Percentiles rank a stretch among this genome's conserved stretches.
phyloP scores from a whole-genome alignment of 2,888 invertebrate species.

The Meliscaeva auricollis region DNA sequence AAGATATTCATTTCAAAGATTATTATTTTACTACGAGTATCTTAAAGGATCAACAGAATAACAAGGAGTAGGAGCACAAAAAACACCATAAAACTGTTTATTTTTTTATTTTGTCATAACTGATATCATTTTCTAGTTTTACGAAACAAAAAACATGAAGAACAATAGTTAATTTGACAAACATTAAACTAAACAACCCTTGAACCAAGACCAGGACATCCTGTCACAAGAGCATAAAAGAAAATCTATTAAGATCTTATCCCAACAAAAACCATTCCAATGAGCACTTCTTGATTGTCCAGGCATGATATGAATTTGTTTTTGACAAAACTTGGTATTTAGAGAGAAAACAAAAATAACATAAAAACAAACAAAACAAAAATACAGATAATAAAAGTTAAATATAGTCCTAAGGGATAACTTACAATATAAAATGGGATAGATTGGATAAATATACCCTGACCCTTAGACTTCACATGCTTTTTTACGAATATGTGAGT shows the following conservation, averaged over 20 bases:
- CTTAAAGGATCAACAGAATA: too few relatives aligned
- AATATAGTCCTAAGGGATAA: background rate
- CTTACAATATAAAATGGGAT: background rate
- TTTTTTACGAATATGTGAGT: background rate
- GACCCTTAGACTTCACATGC: background rate
- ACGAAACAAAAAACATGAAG: too few relatives aligned
- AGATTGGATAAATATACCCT: background rate
- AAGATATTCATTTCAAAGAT: too few relatives aligned
- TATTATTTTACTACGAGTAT: too few relatives aligned
- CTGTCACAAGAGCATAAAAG: too few relatives aligned
- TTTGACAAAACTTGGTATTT: background rate
- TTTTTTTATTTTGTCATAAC: too few relatives aligned
- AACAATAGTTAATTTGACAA: too few relatives aligned
- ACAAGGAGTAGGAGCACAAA: too few relatives aligned
- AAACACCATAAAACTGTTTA: too few relatives aligned
- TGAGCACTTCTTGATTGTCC: background rate
- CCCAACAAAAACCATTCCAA: background rate
- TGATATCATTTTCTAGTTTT: too few relatives aligned
- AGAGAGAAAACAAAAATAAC: background rate
- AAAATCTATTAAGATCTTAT: background rate
- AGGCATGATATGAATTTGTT: constrained; percentile 1
- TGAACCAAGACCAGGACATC: too few relatives aligned
- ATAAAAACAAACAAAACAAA: background rate
- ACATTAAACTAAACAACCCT: too few relatives aligned
- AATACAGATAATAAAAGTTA: background rate